phyloP scores from a whole-genome alignment of 2,888 invertebrate species.

The Ganaspis brasiliensis region DNA sequence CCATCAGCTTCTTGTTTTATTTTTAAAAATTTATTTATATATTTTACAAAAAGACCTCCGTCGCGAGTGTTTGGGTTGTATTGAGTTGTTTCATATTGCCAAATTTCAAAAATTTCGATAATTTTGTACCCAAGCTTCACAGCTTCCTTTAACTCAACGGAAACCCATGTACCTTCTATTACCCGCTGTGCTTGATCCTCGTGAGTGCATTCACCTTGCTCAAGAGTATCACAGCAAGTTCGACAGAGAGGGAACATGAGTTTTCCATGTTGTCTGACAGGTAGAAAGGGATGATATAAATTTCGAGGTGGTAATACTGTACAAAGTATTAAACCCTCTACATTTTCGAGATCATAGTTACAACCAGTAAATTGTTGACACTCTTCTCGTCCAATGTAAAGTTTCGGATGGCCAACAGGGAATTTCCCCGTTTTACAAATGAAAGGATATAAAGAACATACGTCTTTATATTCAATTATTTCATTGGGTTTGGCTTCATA shows the following conservation, averaged over 20 bases:
- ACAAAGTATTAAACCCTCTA: not conserved
- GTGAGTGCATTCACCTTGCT: conserved; percentile 69
- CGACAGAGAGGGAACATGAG: conserved; percentile 75
- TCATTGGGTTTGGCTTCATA: conserved; percentile 1
- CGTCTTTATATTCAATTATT: conserved; percentile 47
- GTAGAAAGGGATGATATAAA: conserved; percentile 70
- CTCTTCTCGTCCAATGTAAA: not conserved
- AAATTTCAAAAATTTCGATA: conserved; percentile 70
- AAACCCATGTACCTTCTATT: conserved; percentile 72
- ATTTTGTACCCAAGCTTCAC: conserved; percentile 70
- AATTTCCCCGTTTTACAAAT: conserved; percentile 61
- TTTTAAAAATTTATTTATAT: conserved; percentile 52
- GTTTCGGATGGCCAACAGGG: not conserved
- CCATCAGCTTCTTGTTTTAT: conserved; percentile 52
- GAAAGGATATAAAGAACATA: conserved; percentile 56
- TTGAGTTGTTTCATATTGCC: conserved; percentile 68
- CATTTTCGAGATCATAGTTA: too few species aligned
- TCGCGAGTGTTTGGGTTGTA: conserved; percentile 58
- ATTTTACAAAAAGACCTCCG: conserved; percentile 51
- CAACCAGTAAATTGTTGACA: not conserved
- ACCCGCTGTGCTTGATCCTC: conserved; percentile 60
- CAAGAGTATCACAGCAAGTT: conserved; percentile 67
- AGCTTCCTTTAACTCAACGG: conserved; percentile 72
- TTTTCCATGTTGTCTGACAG: conserved; percentile 65
- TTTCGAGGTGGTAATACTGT: conserved; percentile 28